These are phyloP conservation scores for Dipodomys spectabilis DNA, from an alignment of 2,113 vertebrate species.

Conservation along the genomic window DNA sequence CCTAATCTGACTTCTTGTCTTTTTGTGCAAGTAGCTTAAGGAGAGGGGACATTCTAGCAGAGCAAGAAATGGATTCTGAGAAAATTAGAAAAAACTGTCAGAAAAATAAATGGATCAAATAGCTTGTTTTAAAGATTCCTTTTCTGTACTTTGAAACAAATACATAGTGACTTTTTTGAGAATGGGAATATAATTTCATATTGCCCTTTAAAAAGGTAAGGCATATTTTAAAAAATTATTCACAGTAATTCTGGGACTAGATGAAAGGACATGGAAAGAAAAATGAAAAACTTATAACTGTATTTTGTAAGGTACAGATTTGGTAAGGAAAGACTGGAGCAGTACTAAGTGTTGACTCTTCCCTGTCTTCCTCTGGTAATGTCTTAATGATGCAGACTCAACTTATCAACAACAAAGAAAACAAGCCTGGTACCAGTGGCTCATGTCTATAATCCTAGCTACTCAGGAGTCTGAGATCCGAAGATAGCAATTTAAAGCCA, in stretches of 20 bases:
- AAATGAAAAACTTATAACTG: neutral
- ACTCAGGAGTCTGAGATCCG: too few species aligned
- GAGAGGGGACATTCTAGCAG: neutral
- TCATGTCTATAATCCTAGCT: too few species aligned
- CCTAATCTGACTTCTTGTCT: neutral
- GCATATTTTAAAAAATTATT: neutral
- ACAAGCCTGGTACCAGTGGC: too few species aligned
- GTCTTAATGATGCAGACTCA: neutral
- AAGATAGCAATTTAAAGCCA: too few species aligned
- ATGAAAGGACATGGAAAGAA: neutral
- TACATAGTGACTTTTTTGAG: neutral
- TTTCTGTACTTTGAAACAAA: slow-evolving; percentile 11
- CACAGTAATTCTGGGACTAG: neutral
- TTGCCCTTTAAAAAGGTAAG: slow-evolving; percentile 2
- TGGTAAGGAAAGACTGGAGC: neutral
- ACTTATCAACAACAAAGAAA: neutral
- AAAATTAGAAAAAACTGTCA: neutral
- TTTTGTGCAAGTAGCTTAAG: neutral
- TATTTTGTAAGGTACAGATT: neutral
- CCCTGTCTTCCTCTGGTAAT: neutral
- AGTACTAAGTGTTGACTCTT: neutral
- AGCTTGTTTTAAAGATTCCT: neutral
- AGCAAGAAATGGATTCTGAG: neutral
- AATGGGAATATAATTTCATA: neutral
- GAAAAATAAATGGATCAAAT: neutral